Conservation (phyloP, 2,888 invertebrate genomes). For the Brachypterus glaber region DNA sequence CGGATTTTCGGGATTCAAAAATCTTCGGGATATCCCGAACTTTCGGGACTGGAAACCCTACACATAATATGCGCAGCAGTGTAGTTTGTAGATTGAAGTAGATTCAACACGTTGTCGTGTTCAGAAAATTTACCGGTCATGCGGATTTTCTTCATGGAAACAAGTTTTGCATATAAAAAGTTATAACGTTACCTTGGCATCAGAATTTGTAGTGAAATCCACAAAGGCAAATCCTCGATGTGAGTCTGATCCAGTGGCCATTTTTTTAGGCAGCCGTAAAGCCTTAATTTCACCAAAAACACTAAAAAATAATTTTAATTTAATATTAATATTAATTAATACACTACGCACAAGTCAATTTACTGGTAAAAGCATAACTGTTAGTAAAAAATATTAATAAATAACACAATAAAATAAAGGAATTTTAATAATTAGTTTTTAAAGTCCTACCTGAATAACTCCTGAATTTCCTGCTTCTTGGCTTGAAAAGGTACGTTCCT, state of each 20-base stretch:
- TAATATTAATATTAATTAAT: too few relatives aligned
- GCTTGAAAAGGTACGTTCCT: constrained; percentile 97
- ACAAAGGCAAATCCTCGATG: constrained; percentile 97
- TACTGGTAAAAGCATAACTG: too few relatives aligned
- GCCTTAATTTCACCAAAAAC: constrained; percentile 90
- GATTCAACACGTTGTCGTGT: too few relatives aligned
- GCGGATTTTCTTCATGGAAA: not conserved
- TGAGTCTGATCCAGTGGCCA: constrained; percentile 57
- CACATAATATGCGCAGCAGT: too few relatives aligned
- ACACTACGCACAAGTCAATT: too few relatives aligned
- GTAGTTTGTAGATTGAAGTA: too few relatives aligned
- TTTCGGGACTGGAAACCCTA: too few relatives aligned
- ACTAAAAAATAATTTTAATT: constrained; percentile 48
- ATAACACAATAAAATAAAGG: not conserved
- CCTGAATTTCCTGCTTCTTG: constrained; percentile 66
- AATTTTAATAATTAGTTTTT: constrained; percentile 5
- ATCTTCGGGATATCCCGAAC: too few relatives aligned
- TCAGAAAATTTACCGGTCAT: too few relatives aligned
- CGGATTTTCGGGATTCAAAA: too few relatives aligned
- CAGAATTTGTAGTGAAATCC: constrained; percentile 78
- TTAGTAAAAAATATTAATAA: too few relatives aligned
- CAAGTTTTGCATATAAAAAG: not conserved
- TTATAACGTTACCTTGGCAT: constrained; percentile 67
- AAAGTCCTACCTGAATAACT: constrained; percentile 72
- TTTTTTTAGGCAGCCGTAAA: constrained; percentile 82